Conservation (phyloP, 2,113 vertebrate species). For the Guaruba guarouba region DNA sequence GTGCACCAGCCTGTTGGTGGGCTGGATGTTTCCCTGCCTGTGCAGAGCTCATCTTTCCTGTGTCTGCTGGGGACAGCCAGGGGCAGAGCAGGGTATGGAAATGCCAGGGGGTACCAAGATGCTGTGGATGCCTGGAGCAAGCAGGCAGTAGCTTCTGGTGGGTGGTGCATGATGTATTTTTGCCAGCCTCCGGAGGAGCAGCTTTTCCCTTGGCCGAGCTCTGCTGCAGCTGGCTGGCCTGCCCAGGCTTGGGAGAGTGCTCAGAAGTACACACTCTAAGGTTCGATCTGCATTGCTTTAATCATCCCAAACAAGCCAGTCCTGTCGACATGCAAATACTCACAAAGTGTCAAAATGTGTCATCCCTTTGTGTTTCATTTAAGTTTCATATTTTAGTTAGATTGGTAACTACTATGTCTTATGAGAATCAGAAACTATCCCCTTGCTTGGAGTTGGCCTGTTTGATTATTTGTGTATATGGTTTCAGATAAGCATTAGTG, state of each 20-base stretch:
- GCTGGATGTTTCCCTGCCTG: not conserved
- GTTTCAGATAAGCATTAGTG: not conserved
- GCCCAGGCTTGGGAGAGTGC: not conserved
- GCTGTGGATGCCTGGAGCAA: not conserved
- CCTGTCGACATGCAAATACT: not conserved
- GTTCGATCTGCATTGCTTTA: not conserved
- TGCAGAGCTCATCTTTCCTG: accelerated
- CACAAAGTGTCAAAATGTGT: not conserved
- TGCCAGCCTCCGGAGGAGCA: not conserved
- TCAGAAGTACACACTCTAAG: not conserved
- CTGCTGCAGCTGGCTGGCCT: not conserved
- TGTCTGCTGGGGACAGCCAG: accelerated
- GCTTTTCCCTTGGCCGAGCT: not conserved
- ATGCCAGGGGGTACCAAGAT: not conserved
- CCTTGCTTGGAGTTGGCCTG: not conserved
- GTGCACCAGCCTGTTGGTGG: not conserved
- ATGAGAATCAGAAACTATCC: not conserved
- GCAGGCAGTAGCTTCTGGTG: not conserved
- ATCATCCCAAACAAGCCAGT: not conserved
- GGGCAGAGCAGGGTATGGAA: not conserved
- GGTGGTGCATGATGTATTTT: not conserved
- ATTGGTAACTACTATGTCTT: not conserved
- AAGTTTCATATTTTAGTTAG: not conserved
- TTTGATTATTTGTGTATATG: not conserved
- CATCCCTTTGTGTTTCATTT: not conserved